Evolutionary conservation across 1,140 invertebrate species (phyloP), one percentile per base, ranked within the genome.

Genomic region (Aculops lycopersici): DNA sequence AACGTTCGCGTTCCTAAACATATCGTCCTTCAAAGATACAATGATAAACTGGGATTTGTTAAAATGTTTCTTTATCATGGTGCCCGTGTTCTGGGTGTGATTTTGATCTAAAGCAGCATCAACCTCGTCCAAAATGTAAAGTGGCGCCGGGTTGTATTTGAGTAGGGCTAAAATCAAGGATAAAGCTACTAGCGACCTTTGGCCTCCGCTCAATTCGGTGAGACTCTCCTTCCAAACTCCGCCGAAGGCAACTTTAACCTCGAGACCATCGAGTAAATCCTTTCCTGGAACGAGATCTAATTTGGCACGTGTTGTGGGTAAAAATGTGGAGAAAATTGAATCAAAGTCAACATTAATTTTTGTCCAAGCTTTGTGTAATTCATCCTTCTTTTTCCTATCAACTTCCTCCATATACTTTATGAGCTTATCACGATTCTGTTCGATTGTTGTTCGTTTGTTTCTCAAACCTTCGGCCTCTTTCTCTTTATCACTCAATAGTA

Each of bases 1-100:
- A 19, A 97, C 84, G 61, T 97, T 97, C 0, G 92, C 90, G 61
- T 98, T 94, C 55, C 81, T 88, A 58, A 95, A 97, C 78, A 98
- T 94, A 19, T 90, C 90, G 59, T 98, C 84, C 58, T 98, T 98
- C 13, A 98, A 64, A 0, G 90, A 97, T 0, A 98, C 92, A 43
- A 98, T 73, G 48, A 98, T 81, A 56, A 98, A 98, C 70, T 97
- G 66, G 8, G 86, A 92, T 55, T 75, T 70, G 49, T 69, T 76
- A 52, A 98, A 98, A 59, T 95, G 83, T 21, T 69, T 68, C 51
- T 74, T 75, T 4, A 98, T 63, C 80, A 98, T 94, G 40, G 67
- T 66, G 2, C 90, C 90, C 52, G 97, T 97, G 60, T 98, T 98
- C 59, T 94, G 81, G 3, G 92, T 98, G 55, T 98, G 92, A 1